These are phyloP conservation scores for Ellobium chinense DNA, from an alignment of 2,888 invertebrate species.

Conservation along the genomic window DNA sequence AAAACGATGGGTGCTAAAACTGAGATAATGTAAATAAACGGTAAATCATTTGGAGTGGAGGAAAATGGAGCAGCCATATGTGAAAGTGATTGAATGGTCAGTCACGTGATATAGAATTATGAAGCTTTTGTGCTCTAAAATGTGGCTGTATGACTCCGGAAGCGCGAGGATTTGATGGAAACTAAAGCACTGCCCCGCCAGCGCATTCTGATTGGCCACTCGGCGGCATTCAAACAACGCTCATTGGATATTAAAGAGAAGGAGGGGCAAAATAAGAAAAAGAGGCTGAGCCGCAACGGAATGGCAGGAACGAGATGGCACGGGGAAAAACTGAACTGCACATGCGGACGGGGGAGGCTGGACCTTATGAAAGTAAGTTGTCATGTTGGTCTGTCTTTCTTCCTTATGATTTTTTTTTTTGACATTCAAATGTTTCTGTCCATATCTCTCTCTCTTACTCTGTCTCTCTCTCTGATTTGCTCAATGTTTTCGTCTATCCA, in stretches of 20 bases:
- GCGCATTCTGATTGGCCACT: slow-evolving; percentile 4
- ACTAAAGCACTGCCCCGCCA: neutral
- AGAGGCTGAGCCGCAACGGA: neutral
- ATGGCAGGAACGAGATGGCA: neutral
- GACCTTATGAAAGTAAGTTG: slow-evolving; percentile 15
- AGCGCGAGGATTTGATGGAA: neutral
- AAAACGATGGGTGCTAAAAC: no score
- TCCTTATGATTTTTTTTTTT: neutral
- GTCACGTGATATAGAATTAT: no score
- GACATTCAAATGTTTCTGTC: slow-evolving; percentile 4
- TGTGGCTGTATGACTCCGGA: no score
- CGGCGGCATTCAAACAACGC: neutral
- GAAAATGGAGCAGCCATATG: no score
- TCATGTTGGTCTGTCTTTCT: neutral
- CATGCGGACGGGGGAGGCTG: neutral
- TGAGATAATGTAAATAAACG: no score
- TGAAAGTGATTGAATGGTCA: no score
- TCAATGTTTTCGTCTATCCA: no score
- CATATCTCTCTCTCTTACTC: slow-evolving; percentile 22
- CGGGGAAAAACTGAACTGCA: slow-evolving; percentile 13
- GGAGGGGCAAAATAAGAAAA: neutral
- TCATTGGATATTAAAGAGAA: neutral
- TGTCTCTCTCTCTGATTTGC: slow-evolving; percentile 24
- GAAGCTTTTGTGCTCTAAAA: no score
- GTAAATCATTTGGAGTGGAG: no score